Evolutionary conservation across 2,888 invertebrate genomes (phyloP).

Genomic region (Mythimna lalbum): DNA sequence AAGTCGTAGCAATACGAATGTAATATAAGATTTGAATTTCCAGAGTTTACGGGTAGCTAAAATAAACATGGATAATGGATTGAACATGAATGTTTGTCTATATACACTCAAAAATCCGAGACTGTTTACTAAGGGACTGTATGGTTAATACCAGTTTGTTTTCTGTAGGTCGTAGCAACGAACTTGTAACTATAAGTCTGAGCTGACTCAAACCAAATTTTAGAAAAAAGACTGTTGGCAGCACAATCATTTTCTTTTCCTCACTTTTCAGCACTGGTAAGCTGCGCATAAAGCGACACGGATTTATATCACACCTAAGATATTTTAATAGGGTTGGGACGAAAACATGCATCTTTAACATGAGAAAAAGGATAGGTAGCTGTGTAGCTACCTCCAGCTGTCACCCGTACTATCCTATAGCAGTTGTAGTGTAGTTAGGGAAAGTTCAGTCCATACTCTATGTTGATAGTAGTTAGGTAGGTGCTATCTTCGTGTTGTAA

Average conservation of each 20-base stretch:
- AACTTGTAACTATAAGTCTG: no score
- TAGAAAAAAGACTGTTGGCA: not conserved
- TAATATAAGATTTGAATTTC: constrained; percentile 64
- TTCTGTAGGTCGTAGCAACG: not conserved
- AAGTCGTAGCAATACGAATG: no score
- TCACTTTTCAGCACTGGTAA: not conserved
- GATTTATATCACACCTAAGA: not conserved
- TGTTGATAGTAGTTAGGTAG: constrained; percentile 3
- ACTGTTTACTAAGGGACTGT: not conserved
- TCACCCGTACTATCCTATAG: no score
- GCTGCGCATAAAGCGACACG: no score
- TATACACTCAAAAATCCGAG: no score
- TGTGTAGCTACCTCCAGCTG: no score
- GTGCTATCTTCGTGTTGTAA: constrained; percentile 46
- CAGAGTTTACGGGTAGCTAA: constrained; percentile 31
- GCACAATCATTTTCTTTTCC: not conserved
- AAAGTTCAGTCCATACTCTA: not conserved
- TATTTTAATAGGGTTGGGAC: no score
- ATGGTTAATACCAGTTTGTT: not conserved
- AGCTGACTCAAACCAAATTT: no score
- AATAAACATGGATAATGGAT: not conserved
- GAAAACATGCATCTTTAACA: no score
- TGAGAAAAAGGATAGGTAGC: no score
- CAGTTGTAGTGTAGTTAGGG: no score
- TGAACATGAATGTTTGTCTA: not conserved